A percentile compares a stretch with the other conserved stretches of the same genome.
Conservation (phyloP, 2,113 vertebrate genomes). For the Pteropus alecto region DNA sequence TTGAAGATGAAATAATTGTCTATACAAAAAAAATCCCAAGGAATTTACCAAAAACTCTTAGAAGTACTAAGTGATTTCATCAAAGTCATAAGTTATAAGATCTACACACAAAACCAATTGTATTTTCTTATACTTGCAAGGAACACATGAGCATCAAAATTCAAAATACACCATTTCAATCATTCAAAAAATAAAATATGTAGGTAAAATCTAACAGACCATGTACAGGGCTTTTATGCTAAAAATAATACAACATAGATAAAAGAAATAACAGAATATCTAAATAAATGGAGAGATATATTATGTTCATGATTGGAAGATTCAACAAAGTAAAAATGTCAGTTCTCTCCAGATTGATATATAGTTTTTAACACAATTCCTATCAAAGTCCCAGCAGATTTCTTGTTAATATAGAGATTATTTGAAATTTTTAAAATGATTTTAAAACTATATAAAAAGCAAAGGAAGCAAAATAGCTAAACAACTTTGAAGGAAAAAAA, state of each 20-base stretch:
- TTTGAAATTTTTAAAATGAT: background rate
- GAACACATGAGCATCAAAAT: background rate
- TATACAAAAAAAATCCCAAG: background rate
- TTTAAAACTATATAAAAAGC: background rate
- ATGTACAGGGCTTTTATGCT: background rate
- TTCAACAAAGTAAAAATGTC: background rate
- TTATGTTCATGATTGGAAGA: background rate
- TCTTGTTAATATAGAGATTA: background rate
- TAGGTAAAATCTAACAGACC: background rate
- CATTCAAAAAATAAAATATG: background rate
- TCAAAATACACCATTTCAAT: background rate
- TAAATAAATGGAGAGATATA: background rate
- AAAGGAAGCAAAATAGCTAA: background rate
- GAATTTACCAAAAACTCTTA: background rate
- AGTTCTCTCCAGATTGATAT: background rate
- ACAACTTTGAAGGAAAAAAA: background rate
- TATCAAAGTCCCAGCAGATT: background rate
- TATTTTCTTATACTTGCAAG: background rate
- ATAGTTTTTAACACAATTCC: background rate
- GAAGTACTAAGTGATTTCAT: background rate
- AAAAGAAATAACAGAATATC: background rate
- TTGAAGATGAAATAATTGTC: background rate
- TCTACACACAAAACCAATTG: background rate
- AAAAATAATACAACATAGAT: background rate
- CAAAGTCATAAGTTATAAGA: background rate